These are phyloP conservation scores for Venturia canescens DNA, from an alignment of 1,140 invertebrate genomes.

Conservation along the genomic window DNA sequence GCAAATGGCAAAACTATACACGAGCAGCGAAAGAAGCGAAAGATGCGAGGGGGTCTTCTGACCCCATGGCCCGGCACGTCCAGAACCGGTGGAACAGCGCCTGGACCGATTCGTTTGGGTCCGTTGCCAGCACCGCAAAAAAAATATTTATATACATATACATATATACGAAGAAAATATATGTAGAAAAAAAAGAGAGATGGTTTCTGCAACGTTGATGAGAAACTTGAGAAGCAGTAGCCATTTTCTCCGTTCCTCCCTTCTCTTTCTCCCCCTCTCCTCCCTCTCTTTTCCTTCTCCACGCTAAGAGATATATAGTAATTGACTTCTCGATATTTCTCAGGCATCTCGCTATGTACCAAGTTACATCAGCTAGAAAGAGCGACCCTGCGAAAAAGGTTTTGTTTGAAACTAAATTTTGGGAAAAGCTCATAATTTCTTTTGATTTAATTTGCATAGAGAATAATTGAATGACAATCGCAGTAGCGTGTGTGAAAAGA, in stretches of 20 bases:
- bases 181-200: background rate
- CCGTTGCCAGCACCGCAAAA: background rate
- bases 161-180: background rate
- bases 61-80: conserved; percentile 75
- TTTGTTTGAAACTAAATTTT: too few species aligned
- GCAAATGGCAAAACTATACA: conserved; percentile 53
- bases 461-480: too few species aligned
- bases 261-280: conserved; percentile 28
- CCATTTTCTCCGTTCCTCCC: conserved; percentile 27
- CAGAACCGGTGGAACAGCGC: conserved; percentile 64
- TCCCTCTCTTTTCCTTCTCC: conserved; percentile 39
- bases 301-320: too few species aligned
- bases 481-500: too few species aligned
- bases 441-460: too few species aligned
- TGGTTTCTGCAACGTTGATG: background rate
- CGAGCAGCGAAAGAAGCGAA: conserved; percentile 25
- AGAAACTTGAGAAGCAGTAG: conserved; percentile 17
- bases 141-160: background rate
- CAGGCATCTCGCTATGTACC: too few species aligned
- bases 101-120: conserved; percentile 66
- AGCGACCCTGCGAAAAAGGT: too few species aligned
- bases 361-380: too few species aligned
- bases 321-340: too few species aligned
- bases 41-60: conserved; percentile 63
- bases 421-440: too few species aligned